Evolutionary conservation across 2,113 vertebrate species (phyloP).

Genomic region (Perca fluviatilis): DNA sequence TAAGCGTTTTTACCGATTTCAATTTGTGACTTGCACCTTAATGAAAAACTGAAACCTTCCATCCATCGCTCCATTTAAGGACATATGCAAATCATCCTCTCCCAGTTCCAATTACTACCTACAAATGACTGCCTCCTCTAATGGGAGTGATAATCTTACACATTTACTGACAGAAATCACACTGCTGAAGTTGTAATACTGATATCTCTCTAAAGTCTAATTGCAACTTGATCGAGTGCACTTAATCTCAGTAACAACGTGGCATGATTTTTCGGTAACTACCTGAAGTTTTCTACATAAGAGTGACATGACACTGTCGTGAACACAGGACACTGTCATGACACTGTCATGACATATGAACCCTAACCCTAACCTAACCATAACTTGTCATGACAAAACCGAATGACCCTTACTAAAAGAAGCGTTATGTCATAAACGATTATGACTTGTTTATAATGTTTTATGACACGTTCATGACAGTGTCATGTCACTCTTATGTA

Average conservation of each 20-base stretch:
- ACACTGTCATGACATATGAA: too few species aligned
- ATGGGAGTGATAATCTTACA: background rate
- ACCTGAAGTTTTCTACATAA: too few species aligned
- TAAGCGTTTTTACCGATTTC: background rate
- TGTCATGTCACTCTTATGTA: too few species aligned
- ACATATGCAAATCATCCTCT: background rate
- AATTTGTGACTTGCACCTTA: background rate
- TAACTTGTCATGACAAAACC: too few species aligned
- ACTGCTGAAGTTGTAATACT: background rate
- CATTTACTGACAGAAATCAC: background rate
- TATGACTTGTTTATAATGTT: too few species aligned
- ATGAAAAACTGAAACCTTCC: slow-evolving; percentile 16
- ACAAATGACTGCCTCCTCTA: background rate
- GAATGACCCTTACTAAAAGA: too few species aligned
- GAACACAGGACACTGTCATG: too few species aligned
- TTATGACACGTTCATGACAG: too few species aligned
- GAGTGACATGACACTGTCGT: too few species aligned
- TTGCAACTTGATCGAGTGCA: background rate
- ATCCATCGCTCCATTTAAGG: background rate
- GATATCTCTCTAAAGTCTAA: background rate
- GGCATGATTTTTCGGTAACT: background rate
- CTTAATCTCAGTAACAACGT: background rate
- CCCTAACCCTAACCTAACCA: too few species aligned
- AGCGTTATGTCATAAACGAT: too few species aligned
- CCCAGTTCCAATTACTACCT: background rate